Conservation (phyloP, 2,113 vertebrate species). For the Rhegmatorhina hoffmannsi region DNA sequence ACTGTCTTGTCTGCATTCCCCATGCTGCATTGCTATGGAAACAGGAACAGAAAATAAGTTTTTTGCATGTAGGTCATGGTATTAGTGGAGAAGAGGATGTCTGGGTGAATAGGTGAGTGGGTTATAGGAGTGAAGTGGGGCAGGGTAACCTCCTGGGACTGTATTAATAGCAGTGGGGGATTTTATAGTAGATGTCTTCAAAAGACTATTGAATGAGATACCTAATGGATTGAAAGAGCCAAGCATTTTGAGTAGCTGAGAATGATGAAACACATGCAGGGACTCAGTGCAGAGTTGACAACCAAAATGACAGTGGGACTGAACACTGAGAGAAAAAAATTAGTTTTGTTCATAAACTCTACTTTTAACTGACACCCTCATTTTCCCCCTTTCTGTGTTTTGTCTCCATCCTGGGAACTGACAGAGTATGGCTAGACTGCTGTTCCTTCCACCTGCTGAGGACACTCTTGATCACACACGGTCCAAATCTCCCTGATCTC, state of each 20-base stretch:
- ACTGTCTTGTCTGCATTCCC: background rate
- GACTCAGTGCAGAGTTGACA: background rate
- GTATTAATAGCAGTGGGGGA: background rate
- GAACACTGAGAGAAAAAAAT: background rate
- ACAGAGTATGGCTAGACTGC: background rate
- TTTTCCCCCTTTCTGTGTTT: background rate
- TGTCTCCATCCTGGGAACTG: fast-evolving
- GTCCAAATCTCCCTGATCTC: background rate
- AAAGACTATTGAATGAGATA: background rate
- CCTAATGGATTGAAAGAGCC: background rate
- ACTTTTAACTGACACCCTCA: background rate
- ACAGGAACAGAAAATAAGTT: slow-evolving; percentile 11
- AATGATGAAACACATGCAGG: background rate
- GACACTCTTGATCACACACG: fast-evolving
- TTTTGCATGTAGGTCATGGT: slow-evolving; percentile 50
- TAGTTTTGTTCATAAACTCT: background rate
- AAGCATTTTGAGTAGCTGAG: background rate
- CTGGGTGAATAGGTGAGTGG: background rate
- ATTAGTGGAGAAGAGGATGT: slow-evolving; percentile 2
- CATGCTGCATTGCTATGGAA: slow-evolving; percentile 57
- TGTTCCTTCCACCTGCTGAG: background rate
- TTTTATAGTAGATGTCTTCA: background rate
- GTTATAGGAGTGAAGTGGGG: background rate
- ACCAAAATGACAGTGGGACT: background rate
- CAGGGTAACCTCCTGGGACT: background rate